A percentile compares a stretch with the other conserved stretches of the same genome.
Conservation (phyloP, 1,140 invertebrate genomes). For the Panagrolaimus sp. region DNA sequence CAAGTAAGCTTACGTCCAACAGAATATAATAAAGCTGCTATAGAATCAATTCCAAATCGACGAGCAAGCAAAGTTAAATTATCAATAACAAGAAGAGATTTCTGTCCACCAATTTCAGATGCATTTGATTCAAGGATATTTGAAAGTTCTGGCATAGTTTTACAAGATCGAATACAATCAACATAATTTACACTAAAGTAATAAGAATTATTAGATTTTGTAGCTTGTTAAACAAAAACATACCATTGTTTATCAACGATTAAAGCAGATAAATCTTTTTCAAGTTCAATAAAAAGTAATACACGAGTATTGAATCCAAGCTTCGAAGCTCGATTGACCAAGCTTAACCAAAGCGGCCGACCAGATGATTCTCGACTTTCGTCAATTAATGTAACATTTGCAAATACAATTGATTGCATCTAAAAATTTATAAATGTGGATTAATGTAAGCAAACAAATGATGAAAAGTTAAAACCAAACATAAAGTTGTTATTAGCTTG, state of each 20-base stretch:
- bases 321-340: conserved; percentile 3
- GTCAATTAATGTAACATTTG: neutral
- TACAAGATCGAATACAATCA: neutral
- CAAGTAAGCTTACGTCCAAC: neutral
- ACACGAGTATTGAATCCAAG: conserved; percentile 4
- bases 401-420: neutral
- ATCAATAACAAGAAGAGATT: neutral
- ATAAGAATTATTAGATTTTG: too few species aligned
- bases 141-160: neutral
- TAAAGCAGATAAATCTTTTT: neutral
- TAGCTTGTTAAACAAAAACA: too few species aligned
- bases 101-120: neutral
- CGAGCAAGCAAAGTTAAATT: neutral
- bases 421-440: too few species aligned
- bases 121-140: neutral
- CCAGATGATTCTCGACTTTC: neutral
- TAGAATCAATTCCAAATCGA: neutral
- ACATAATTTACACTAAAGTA: neutral
- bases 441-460: too few species aligned
- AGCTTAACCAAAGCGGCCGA: neutral
- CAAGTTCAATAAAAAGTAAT: neutral
- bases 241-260: too few species aligned
- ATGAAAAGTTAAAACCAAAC: too few species aligned
- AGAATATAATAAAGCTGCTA: neutral
- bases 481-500: too few species aligned